Conservation (phyloP, 2,888 invertebrate species). For the Campoletis raptor region DNA sequence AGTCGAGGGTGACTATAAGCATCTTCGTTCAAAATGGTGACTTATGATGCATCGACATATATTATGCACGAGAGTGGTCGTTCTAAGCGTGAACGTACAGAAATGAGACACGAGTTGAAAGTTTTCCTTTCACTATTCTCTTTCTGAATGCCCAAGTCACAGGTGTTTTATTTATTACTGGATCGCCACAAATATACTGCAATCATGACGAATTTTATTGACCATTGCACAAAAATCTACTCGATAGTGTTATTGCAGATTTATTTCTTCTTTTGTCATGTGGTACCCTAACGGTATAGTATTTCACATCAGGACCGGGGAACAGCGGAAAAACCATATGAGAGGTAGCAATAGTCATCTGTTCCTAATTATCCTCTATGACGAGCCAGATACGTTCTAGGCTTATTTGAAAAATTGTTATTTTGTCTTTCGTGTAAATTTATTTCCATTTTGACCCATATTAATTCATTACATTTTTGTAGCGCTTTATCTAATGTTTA, state of each 20-base stretch:
- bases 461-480: neutral
- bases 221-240: neutral
- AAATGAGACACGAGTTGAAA: neutral
- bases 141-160: neutral
- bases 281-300: neutral
- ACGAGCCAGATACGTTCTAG: neutral
- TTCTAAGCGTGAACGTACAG: neutral
- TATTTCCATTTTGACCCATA: neutral
- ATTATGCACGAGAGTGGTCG: neutral
- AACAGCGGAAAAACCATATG: neutral
- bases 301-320: neutral
- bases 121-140: constrained; percentile 5
- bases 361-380: neutral
- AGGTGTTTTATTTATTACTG: neutral
- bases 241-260: neutral
- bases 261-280: neutral
- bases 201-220: constrained; percentile 10
- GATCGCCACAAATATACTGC: neutral
- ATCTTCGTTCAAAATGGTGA: neutral
- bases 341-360: neutral
- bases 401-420: neutral
- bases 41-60: neutral
- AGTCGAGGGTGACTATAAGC: neutral
- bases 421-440: no score
- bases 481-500: no score